Evolutionary conservation across 92 coral and sea anemone species (phyloP).

Genomic region (Heteractis magnifica): DNA sequence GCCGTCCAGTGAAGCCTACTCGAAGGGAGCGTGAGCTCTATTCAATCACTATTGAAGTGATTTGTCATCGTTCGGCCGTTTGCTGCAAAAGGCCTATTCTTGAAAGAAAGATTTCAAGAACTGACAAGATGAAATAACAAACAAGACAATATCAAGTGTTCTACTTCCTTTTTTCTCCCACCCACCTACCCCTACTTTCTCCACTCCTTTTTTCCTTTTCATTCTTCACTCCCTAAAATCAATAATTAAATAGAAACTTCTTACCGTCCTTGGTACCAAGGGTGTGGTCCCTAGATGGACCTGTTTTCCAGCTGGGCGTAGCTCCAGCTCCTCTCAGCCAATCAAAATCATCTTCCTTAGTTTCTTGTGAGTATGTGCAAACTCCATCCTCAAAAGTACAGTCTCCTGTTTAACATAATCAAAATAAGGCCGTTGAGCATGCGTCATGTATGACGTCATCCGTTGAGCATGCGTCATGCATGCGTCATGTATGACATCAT

Average conservation of each 20-base stretch:
- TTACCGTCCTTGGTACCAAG: conserved; percentile 73
- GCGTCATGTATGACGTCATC: background rate
- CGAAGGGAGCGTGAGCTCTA: too few relatives aligned
- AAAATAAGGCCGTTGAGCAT: background rate
- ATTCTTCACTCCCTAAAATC: too few relatives aligned
- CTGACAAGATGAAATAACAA: too few relatives aligned
- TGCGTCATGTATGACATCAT: background rate
- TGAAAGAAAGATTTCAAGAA: too few relatives aligned
- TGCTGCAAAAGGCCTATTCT: too few relatives aligned
- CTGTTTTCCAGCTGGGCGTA: conserved; percentile 88
- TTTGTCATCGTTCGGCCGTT: too few relatives aligned
- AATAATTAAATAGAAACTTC: background rate
- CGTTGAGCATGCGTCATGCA: conserved; percentile 18
- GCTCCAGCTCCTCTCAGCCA: conserved; percentile 84
- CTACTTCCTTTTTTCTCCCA: background rate
- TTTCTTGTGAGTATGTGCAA: conserved; percentile 79
- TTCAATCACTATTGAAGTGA: too few relatives aligned
- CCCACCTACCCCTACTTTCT: background rate
- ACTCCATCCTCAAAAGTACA: conserved; percentile 90
- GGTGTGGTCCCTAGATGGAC: conserved; percentile 91
- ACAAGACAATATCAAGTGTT: too few relatives aligned
- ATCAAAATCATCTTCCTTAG: conserved; percentile 85
- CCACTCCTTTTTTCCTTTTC: too few relatives aligned
- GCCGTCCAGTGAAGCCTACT: too few relatives aligned
- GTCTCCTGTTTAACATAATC: conserved; percentile 47